Evolutionary conservation across 2,888 invertebrate species (phyloP).

Genomic region (Hoplodrina blanda): DNA sequence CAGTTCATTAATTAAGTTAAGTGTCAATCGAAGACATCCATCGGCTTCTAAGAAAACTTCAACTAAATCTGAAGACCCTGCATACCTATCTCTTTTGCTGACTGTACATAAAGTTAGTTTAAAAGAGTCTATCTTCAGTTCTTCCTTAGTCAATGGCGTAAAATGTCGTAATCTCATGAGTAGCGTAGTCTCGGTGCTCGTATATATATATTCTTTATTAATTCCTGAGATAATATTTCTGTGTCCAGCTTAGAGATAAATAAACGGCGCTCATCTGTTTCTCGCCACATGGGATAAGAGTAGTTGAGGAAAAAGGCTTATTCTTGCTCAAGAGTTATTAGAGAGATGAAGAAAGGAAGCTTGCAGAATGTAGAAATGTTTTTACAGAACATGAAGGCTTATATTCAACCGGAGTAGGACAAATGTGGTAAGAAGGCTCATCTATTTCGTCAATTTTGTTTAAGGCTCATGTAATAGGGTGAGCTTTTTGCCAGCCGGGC

Average conservation of each 20-base stretch:
- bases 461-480: no score
- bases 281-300: conserved; percentile 34
- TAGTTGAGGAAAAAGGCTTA: conserved; percentile 27
- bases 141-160: background rate
- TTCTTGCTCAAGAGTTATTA: conserved; percentile 31
- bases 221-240: conserved; percentile 33
- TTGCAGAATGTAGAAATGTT: background rate
- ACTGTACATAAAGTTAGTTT: no score
- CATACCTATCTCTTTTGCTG: no score
- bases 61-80: no score
- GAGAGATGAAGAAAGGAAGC: background rate
- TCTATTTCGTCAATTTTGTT: no score
- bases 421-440: no score
- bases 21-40: no score
- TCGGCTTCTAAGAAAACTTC: no score
- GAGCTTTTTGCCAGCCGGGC: no score
- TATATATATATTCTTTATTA: conserved; percentile 23
- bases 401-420: background rate
- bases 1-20: no score
- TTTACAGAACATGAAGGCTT: background rate
- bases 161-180: background rate
- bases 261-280: conserved; percentile 47
- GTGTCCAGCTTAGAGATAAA: conserved; percentile 32
- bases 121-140: no score
- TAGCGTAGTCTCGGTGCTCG: background rate